Evolutionary conservation across 2,888 invertebrate species (phyloP), one percentile per base, ranked within the genome.

Genomic region (Lamellibrachia columna): DNA sequence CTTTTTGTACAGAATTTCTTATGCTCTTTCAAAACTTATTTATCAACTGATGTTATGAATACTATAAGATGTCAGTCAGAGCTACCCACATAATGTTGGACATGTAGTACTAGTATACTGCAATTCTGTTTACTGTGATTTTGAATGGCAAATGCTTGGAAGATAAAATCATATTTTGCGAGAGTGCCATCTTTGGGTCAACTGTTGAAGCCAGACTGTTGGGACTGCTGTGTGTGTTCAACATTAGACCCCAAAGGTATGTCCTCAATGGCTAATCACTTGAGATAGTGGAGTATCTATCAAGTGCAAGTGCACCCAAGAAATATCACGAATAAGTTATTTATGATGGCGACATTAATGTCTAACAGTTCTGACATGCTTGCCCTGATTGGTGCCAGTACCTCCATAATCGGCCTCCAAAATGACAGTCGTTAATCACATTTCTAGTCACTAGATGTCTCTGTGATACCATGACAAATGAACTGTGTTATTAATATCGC

Each of bases 401-500:
- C 75, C 75, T 75, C 15, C 75, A 75, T 75, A 15, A 75, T 75
- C 75, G 3, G 22, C 75, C 40, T 40, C 40, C 75, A 6, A 75
- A 58, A 75, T n/a, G n/a, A 75, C 75, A 6, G 75, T 75, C 75
- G n/a, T 75, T 75, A 75, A 75, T 75, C 75, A 75, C 75, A 75
- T 15, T 75, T 75, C 75, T 75, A 75, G 75, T 75, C 22, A 75
- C 75, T 75, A 75, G 75, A 75, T 75, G 75, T 75, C 75, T 75
- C 75, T 22, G 75, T 22, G 75, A 75, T 75, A 75, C 4, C 75
- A 6, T 75, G 75, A 75, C 75, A 22, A 75, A 75, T 75, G 75
- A 75, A 75, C 75, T 6, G 75, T 22, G 75, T 22, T 75, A 75
- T 75, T 75, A 75, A 75, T 75, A 75, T 75, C 75, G 15, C 75